Evolutionary conservation across 2,888 invertebrate genomes (phyloP), one percentile per base, ranked within the genome.

Genomic region (Drosophila bunnanda): DNA sequence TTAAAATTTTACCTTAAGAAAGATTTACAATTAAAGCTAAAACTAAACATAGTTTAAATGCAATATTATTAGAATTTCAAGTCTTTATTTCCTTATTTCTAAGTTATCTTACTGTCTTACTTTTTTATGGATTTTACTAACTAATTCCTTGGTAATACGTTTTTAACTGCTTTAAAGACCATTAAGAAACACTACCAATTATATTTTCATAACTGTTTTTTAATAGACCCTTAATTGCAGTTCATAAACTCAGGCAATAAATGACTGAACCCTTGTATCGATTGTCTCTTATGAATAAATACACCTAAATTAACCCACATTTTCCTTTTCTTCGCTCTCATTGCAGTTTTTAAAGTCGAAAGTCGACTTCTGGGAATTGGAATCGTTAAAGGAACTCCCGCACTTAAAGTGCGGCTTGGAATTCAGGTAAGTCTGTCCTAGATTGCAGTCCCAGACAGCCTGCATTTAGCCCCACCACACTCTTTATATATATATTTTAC

Each of bases 271-370:
- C n/a, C 52, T 17, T 22, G 12, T 50, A 53, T 44, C 25, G 17
- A 66, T 65, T 65, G 17, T 6, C 6, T 22, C 4, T 10, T 10
- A 36, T 56, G 39, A 39, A 59, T 59, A 59, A 44, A 28, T 36
- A 22, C 52, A 22, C 43, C 32, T 17, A n/a, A 36, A 56, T 69
- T 69, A 69, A 70, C 38, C 56, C 22, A 32, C 22, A 36, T 69
- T 39, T 56, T 28, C 39, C 10, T 10, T 28, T 54, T 17, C 28
- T 39, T 22, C 0, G 12, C 22, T 72, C 25, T 60, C 61, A 25
- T 70, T 70, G 73, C 70, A 70, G 70, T 60, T 55, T 71, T 55
- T 38, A 32, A 60, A 55, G 72, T 41, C 30, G 36, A 22, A 22
- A 43, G 13, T 8, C 15, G 20, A 10, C 12, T 17, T 34, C 12